phyloP scores from a whole-genome alignment of 1,140 invertebrate genomes.

The Heliconius melpomene region DNA sequence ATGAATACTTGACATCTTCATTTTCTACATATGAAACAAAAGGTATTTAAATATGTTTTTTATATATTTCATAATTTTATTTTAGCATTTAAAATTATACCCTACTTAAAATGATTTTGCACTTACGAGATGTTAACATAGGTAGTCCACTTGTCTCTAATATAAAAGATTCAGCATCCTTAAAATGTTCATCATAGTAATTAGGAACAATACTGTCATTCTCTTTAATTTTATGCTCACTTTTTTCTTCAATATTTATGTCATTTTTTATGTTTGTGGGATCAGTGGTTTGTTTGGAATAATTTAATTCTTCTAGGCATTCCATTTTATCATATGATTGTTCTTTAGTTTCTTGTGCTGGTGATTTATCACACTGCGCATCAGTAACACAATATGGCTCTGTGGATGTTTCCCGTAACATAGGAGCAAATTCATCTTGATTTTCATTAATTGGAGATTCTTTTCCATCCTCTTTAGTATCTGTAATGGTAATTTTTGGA shows the following conservation, averaged over 20 bases:
- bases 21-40: constrained; percentile 55
- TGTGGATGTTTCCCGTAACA: constrained; percentile 42
- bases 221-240: constrained; percentile 55
- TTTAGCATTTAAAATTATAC: constrained; percentile 5
- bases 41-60: constrained; percentile 5
- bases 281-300: constrained; percentile 38
- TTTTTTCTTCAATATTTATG: constrained; percentile 49
- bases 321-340: constrained; percentile 53
- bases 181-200: constrained; percentile 78
- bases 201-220: constrained; percentile 58
- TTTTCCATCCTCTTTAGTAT: constrained; percentile 47
- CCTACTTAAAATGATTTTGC: constrained; percentile 18
- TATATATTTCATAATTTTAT: not conserved
- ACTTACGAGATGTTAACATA: constrained; percentile 71
- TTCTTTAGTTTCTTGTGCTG: constrained; percentile 41
- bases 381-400: constrained; percentile 32
- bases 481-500: constrained; percentile 36
- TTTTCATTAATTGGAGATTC: constrained; percentile 42
- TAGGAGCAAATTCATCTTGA: constrained; percentile 47
- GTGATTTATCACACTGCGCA: constrained; percentile 34
- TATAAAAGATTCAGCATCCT: constrained; percentile 80
- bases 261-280: constrained; percentile 45
- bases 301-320: constrained; percentile 50
- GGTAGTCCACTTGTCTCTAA: constrained; percentile 72
- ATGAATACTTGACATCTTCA: constrained; percentile 69